These are phyloP conservation scores for Thermophis baileyi DNA, from an alignment of 2,113 vertebrate species.

Conservation along the genomic window DNA sequence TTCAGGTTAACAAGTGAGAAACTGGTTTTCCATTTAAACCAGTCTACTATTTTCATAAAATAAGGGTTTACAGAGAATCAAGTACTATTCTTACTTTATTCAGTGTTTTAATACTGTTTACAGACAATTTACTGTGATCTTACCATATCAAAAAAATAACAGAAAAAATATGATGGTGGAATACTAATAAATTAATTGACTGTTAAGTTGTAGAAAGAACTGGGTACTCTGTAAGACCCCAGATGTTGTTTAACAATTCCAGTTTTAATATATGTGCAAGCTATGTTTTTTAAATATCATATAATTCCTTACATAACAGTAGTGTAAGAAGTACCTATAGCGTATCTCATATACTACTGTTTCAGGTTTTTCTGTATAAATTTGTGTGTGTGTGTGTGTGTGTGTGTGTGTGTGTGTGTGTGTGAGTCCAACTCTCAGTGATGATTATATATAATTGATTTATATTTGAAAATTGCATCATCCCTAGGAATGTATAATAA, in stretches of 20 bases:
- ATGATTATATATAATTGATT: neutral
- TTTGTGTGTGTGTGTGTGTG: neutral
- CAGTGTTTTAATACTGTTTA: neutral
- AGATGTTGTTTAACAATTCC: neutral
- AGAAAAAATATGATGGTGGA: neutral
- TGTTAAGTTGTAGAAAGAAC: neutral
- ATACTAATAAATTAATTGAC: neutral
- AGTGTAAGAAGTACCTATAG: neutral
- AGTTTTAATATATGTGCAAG: neutral
- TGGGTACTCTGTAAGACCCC: neutral
- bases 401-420: neutral
- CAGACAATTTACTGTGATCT: neutral
- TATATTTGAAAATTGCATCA: neutral
- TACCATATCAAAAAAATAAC: neutral
- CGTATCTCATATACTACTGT: neutral
- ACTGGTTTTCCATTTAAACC: neutral
- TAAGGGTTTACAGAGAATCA: neutral
- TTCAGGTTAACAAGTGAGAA: neutral
- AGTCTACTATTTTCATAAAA: fast-evolving
- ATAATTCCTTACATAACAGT: neutral
- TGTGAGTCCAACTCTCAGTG: neutral
- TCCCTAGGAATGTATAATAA: neutral
- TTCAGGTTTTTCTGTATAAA: neutral
- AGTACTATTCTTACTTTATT: neutral
- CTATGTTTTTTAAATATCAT: neutral